A percentile compares a stretch with the other conserved stretches of the same genome.
These are phyloP conservation scores for Peromyscus eremicus DNA, from an alignment of 2,797 vertebrate genomes.

Conservation along the genomic window DNA sequence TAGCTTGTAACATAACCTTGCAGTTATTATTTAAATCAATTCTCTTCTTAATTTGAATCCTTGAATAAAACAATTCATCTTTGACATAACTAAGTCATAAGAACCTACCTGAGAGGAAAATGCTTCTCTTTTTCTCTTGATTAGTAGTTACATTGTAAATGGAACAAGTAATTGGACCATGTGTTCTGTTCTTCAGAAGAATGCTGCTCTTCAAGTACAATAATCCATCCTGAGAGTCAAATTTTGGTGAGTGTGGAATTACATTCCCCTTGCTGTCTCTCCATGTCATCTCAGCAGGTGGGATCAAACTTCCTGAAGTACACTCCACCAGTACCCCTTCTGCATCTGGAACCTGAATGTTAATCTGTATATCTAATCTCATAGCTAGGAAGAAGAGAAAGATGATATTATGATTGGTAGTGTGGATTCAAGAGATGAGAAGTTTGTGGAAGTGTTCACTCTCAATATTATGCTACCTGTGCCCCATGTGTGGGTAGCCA, in stretches of 20 bases:
- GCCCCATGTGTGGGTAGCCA: neutral
- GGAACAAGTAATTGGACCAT: neutral
- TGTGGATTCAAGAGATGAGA: neutral
- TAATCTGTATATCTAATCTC: neutral
- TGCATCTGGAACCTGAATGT: neutral
- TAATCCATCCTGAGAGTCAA: neutral
- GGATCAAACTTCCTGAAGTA: slow-evolving; percentile 20
- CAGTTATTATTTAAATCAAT: neutral
- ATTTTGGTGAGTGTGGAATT: slow-evolving; percentile 21
- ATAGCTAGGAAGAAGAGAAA: slow-evolving; percentile 14
- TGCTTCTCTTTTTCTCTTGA: slow-evolving; percentile 58
- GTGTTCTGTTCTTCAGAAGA: neutral
- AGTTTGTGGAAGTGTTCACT: neutral
- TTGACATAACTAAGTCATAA: neutral
- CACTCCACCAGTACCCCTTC: slow-evolving; percentile 23
- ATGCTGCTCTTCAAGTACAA: neutral
- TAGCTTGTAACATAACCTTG: neutral
- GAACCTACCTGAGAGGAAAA: slow-evolving; percentile 40
- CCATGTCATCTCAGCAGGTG: neutral
- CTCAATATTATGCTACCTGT: neutral
- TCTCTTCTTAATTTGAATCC: neutral
- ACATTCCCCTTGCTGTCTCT: slow-evolving; percentile 12
- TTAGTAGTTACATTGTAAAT: slow-evolving; percentile 19
- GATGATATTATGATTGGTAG: neutral
- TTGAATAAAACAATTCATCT: neutral